Conservation (phyloP, 2,113 vertebrate species). For the Hemicordylus capensis region DNA sequence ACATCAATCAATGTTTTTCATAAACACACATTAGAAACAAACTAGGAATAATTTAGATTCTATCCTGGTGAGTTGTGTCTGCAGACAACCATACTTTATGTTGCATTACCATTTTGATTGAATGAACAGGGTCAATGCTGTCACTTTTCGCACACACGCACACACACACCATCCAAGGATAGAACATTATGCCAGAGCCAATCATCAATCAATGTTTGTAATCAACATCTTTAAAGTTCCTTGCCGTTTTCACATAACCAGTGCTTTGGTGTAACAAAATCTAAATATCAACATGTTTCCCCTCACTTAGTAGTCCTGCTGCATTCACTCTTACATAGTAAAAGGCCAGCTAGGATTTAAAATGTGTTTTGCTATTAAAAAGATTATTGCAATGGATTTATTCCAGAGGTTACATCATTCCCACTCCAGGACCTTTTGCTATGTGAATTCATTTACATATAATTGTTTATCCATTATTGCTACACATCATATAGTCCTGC, state of each 20-base stretch:
- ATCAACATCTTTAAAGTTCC: constrained; percentile 70
- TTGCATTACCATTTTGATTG: constrained; percentile 81
- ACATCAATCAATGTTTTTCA: constrained; percentile 68
- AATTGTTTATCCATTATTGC: constrained; percentile 72
- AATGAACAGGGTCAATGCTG: constrained; percentile 73
- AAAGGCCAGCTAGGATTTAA: constrained; percentile 61
- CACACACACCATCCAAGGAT: constrained; percentile 57
- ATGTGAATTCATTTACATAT: constrained; percentile 73
- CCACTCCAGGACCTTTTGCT: constrained; percentile 63
- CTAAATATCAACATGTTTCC: constrained; percentile 56
- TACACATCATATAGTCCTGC: constrained; percentile 49
- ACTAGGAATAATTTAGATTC: constrained; percentile 65
- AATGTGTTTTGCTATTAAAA: constrained; percentile 66
- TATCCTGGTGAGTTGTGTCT: constrained; percentile 63
- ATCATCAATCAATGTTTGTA: constrained; percentile 79
- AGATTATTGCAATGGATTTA: constrained; percentile 65
- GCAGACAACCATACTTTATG: constrained; percentile 62
- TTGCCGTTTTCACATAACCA: constrained; percentile 48
- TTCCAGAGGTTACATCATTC: constrained; percentile 61
- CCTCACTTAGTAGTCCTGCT: constrained; percentile 53
- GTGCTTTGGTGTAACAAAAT: constrained; percentile 54
- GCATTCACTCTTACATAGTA: constrained; percentile 49
- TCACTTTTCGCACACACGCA: constrained; percentile 55
- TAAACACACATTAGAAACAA: constrained; percentile 66
- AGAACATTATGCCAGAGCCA: constrained; percentile 75